Evolutionary conservation across 2,797 vertebrate genomes (phyloP).

Genomic region (Leptodactylus fallax): DNA sequence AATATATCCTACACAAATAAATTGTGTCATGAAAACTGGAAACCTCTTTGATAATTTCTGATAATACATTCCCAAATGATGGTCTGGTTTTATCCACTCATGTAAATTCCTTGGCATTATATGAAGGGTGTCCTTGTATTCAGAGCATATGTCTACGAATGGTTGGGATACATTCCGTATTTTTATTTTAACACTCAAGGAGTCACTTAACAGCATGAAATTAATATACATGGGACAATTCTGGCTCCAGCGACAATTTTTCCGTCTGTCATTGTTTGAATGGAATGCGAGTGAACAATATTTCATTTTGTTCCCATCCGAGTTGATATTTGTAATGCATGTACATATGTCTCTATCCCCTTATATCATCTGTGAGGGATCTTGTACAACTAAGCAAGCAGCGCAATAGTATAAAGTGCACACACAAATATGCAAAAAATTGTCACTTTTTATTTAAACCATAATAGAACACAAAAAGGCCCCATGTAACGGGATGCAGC

Average conservation of each 20-base stretch:
- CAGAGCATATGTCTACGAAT: slow-evolving; percentile 28
- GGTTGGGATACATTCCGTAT: slow-evolving; percentile 1
- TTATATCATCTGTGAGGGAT: background rate
- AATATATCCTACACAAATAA: no score
- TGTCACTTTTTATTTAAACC: no score
- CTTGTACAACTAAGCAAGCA: background rate
- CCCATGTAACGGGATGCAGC: no score
- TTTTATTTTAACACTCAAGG: slow-evolving; percentile 25
- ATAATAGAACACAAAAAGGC: no score
- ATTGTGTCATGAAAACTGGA: no score
- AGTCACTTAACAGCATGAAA: slow-evolving; percentile 42
- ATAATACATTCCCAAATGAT: no score
- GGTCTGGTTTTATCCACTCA: no score
- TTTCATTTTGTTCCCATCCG: slow-evolving; percentile 22
- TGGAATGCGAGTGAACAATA: slow-evolving; percentile 10
- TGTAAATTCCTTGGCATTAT: background rate
- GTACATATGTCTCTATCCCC: slow-evolving; percentile 40
- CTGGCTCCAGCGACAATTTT: slow-evolving; percentile 21
- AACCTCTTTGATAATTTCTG: no score
- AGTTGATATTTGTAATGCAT: slow-evolving; percentile 43
- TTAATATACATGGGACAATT: slow-evolving; percentile 51
- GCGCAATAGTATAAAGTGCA: background rate
- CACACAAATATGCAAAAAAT: background rate
- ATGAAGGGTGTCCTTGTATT: background rate
- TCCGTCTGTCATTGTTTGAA: slow-evolving; percentile 52